These are phyloP conservation scores for Tragulus kanchil DNA, from an alignment of 2,113 vertebrate genomes.

Conservation along the genomic window DNA sequence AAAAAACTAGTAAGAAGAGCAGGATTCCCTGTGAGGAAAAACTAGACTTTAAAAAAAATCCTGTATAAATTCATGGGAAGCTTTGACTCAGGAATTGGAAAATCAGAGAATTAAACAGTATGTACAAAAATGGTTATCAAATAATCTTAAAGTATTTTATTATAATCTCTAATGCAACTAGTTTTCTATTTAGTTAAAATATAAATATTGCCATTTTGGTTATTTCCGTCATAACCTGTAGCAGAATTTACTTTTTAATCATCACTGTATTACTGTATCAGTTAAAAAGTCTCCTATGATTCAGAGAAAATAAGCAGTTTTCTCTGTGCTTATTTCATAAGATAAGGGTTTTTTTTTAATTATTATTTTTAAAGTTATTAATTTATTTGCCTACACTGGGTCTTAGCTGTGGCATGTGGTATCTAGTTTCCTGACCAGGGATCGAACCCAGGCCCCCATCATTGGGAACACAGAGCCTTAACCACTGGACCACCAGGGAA, in stretches of 20 bases:
- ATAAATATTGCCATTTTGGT: not conserved
- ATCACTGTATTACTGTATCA: not conserved
- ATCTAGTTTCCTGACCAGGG: too few relatives aligned
- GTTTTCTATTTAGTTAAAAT: constrained; percentile 46
- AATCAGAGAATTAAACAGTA: not conserved
- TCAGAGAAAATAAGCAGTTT: not conserved
- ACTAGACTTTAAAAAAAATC: not conserved
- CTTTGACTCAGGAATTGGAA: constrained; percentile 32
- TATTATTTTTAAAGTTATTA: too few relatives aligned
- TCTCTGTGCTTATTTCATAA: not conserved
- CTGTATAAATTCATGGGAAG: constrained; percentile 13
- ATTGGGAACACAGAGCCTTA: too few relatives aligned
- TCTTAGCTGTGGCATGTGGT: too few relatives aligned
- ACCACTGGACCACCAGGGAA: too few relatives aligned
- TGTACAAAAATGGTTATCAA: not conserved
- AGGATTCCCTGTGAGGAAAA: not conserved
- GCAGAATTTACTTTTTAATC: not conserved
- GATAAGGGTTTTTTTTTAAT: too few relatives aligned
- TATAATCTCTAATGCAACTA: not conserved
- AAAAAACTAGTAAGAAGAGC: not conserved
- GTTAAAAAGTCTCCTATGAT: not conserved
- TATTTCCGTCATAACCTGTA: constrained; percentile 6
- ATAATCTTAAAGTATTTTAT: constrained; percentile 11
- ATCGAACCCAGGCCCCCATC: too few relatives aligned
- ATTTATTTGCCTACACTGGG: too few relatives aligned